Conservation (phyloP, 2,888 invertebrate species). For the Bhutanitis thaidina region DNA sequence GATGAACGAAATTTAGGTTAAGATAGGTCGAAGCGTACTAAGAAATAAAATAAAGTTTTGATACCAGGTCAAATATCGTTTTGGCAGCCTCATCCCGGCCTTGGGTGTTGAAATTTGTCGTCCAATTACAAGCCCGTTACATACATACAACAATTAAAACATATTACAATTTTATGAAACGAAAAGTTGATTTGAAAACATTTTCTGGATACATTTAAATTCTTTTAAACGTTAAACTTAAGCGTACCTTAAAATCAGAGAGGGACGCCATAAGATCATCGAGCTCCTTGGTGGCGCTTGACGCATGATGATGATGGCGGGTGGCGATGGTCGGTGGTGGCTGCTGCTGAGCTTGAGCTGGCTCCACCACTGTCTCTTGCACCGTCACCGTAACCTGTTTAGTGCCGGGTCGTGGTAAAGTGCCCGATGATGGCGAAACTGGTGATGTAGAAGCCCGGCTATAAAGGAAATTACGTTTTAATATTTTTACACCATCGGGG, state of each 20-base stretch:
- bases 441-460: conserved; percentile 29
- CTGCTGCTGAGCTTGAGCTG: conserved; percentile 59
- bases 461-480: neutral
- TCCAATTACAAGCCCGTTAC: conserved; percentile 8
- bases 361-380: conserved; percentile 75
- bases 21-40: conserved; percentile 16
- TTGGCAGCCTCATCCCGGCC: conserved; percentile 45
- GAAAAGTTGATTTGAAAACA: too few species aligned
- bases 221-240: neutral
- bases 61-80: conserved; percentile 43
- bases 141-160: too few species aligned
- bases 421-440: conserved; percentile 47
- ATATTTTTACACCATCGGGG: too few species aligned
- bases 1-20: conserved; percentile 35
- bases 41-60: conserved; percentile 24
- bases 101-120: conserved; percentile 24
- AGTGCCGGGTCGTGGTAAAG: conserved; percentile 73
- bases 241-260: conserved; percentile 93
- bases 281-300: conserved; percentile 95
- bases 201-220: too few species aligned
- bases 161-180: too few species aligned
- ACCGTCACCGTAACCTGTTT: conserved; percentile 80
- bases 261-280: conserved; percentile 98
- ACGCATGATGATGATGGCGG: conserved; percentile 79
- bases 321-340: conserved; percentile 48